Conservation (phyloP, 2,888 invertebrate species). For the Gymnocheta viridis region DNA sequence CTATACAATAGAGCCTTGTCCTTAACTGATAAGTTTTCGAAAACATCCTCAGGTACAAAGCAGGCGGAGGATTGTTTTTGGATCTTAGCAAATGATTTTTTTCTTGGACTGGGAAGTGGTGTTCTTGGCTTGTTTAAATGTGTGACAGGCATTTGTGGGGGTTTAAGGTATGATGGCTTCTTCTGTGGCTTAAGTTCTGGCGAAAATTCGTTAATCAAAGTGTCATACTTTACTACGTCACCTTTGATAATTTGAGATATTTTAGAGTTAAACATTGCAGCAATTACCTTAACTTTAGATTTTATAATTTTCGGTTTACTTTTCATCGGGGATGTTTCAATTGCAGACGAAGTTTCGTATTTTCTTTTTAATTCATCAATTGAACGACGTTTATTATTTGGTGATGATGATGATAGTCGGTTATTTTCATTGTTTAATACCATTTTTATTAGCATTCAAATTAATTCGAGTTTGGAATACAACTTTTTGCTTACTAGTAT, state of each 20-base stretch:
- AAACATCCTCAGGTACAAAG: constrained; percentile 77
- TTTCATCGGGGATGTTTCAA: neutral
- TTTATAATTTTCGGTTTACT: constrained; percentile 61
- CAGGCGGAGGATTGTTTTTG: constrained; percentile 53
- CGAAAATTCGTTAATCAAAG: constrained; percentile 51
- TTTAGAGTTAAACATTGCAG: constrained; percentile 77
- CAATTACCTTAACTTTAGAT: constrained; percentile 77
- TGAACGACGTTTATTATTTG: constrained; percentile 18
- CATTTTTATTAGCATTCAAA: neutral
- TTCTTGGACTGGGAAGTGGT: constrained; percentile 66
- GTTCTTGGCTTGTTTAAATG: constrained; percentile 47
- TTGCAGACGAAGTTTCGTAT: constrained; percentile 69
- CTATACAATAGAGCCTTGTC: constrained; percentile 79
- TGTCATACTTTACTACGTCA: neutral
- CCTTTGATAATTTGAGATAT: constrained; percentile 75
- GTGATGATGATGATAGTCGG: neutral
- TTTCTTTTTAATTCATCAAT: constrained; percentile 74
- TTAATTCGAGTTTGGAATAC: neutral
- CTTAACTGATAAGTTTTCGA: constrained; percentile 77
- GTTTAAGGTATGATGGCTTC: neutral
- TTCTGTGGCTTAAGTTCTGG: constrained; percentile 5
- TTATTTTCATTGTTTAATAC: neutral
- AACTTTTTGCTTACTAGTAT: neutral
- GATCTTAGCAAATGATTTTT: neutral
- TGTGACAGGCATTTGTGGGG: neutral